Conservation (phyloP, 1,140 invertebrate species). For the Calephelis virginiensis region DNA sequence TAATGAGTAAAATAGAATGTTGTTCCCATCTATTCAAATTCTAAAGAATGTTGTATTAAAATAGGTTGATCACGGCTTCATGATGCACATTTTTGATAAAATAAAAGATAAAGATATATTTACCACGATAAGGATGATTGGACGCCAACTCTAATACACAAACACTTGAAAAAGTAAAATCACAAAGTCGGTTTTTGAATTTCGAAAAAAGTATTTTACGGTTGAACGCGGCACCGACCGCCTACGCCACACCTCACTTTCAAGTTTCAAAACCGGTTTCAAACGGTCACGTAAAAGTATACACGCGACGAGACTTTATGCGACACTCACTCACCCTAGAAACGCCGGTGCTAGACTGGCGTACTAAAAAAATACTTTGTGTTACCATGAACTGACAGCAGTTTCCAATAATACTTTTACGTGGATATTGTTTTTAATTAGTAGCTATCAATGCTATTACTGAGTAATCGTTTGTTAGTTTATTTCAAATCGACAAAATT, state of each 20-base stretch:
- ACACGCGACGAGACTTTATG: conserved; percentile 27
- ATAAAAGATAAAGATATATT: conserved; percentile 24
- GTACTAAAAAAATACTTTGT: conserved; percentile 31
- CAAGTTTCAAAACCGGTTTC: conserved; percentile 50
- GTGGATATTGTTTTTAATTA: not conserved
- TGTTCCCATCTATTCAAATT: too few species aligned
- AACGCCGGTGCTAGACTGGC: conserved; percentile 39
- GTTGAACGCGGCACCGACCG: conserved; percentile 46
- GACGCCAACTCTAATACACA: conserved; percentile 32
- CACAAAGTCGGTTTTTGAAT: conserved; percentile 48
- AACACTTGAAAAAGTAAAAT: conserved; percentile 28
- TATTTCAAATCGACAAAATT: too few species aligned
- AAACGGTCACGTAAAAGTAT: conserved; percentile 52
- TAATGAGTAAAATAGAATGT: too few species aligned
- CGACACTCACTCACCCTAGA: conserved; percentile 30
- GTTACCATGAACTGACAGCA: conserved; percentile 27
- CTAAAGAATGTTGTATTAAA: too few species aligned
- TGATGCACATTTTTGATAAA: conserved; percentile 19
- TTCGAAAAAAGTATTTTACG: conserved; percentile 43
- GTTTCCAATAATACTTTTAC: conserved; percentile 20
- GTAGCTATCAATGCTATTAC: too few species aligned
- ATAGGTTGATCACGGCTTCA: conserved; percentile 1
- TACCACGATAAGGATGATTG: conserved; percentile 35
- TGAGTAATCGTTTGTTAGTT: too few species aligned
- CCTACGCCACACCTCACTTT: conserved; percentile 49